phyloP scores from a whole-genome alignment of 2,113 vertebrate genomes.

The Corvus cornix region DNA sequence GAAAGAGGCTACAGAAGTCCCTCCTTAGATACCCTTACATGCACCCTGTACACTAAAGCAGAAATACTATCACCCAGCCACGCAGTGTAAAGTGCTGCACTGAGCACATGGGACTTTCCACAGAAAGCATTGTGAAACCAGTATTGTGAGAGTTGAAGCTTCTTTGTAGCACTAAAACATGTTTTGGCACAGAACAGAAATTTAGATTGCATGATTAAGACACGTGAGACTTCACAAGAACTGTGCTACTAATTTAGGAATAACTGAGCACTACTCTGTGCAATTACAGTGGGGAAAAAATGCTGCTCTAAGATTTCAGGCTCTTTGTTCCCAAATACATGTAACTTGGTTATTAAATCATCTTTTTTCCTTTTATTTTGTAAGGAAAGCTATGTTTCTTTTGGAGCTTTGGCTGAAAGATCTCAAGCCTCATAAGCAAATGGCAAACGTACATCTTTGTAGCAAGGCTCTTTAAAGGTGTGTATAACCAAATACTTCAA shows the following conservation, averaged over 20 bases:
- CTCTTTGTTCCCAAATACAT: neutral
- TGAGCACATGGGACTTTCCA: neutral
- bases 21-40: neutral
- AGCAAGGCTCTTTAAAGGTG: neutral
- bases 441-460: neutral
- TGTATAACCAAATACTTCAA: neutral
- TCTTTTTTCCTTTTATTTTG: neutral
- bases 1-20: neutral
- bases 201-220: neutral
- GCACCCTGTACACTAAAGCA: neutral
- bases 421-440: neutral
- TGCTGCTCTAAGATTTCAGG: neutral
- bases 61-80: neutral
- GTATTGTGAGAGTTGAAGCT: neutral
- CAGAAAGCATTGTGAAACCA: slow-evolving; percentile 10
- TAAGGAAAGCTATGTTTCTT: neutral
- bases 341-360: neutral
- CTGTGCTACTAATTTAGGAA: slow-evolving; percentile 7
- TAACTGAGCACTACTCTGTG: neutral
- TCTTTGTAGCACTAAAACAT: neutral
- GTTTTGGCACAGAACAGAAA: neutral
- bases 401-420: neutral
- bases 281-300: neutral
- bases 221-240: neutral
- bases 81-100: fast-evolving